These are phyloP conservation scores for Sebastes taczanowskii DNA, from an alignment of 2,797 vertebrate species.

Conservation along the genomic window DNA sequence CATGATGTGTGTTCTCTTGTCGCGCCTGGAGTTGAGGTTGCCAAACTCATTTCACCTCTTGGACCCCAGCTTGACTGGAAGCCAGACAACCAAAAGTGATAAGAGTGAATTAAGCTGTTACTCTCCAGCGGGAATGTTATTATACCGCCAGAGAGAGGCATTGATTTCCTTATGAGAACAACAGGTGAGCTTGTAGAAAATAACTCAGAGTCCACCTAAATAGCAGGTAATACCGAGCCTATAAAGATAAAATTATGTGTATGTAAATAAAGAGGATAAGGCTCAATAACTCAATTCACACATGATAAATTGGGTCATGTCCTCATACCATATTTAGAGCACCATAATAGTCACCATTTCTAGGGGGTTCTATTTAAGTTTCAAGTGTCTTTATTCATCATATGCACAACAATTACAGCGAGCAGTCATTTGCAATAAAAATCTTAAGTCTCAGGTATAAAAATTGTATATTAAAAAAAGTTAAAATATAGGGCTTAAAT, in stretches of 20 bases:
- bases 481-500: too few species aligned
- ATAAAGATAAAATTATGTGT: constrained; percentile 66
- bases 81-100: constrained; percentile 85
- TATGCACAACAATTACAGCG: too few species aligned
- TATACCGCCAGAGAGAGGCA: constrained; percentile 80
- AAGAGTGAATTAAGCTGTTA: constrained; percentile 83
- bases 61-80: constrained; percentile 83
- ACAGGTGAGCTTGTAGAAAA: constrained; percentile 80
- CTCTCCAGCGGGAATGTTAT: constrained; percentile 83
- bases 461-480: too few species aligned
- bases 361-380: constrained; percentile 6
- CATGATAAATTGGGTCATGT: constrained; percentile 58
- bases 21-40: constrained; percentile 79
- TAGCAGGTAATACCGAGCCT: constrained; percentile 61
- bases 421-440: too few species aligned
- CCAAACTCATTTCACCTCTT: constrained; percentile 89
- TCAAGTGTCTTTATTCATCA: too few species aligned
- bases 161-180: constrained; percentile 82
- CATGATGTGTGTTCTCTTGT: constrained; percentile 84
- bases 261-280: constrained; percentile 66
- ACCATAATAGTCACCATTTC: constrained; percentile 40
- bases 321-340: constrained; percentile 55
- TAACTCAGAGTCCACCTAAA: constrained; percentile 67
- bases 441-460: too few species aligned
- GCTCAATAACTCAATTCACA: constrained; percentile 53